A percentile compares a stretch with the other conserved stretches of the same genome.
Evolutionary conservation across 1,140 invertebrate species (phyloP).

Genomic region (Listronotus bonariensis): DNA sequence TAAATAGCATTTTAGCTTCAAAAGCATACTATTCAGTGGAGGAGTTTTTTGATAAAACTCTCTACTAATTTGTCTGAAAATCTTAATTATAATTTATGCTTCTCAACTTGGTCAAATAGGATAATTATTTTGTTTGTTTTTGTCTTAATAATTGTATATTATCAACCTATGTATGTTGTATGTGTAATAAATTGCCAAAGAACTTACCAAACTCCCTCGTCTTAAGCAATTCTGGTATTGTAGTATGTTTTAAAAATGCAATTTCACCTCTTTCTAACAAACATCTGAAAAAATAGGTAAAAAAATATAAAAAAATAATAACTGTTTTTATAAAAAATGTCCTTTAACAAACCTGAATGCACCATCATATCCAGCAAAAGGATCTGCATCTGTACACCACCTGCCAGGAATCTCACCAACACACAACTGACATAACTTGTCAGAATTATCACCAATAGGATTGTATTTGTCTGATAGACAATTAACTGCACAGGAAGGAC

Average conservation of each 20-base stretch:
- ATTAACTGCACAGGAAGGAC: conserved; percentile 90
- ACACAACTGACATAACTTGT: conserved; percentile 84
- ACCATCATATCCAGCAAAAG: conserved; percentile 88
- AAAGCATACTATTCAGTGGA: too few relatives aligned
- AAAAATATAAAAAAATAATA: not conserved
- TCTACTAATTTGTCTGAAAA: too few relatives aligned
- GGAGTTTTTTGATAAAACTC: too few relatives aligned
- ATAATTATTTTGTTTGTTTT: too few relatives aligned
- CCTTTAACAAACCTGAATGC: conserved; percentile 64
- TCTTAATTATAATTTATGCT: too few relatives aligned
- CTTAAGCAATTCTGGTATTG: conserved; percentile 72
- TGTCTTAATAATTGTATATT: too few relatives aligned
- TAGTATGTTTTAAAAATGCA: conserved; percentile 90
- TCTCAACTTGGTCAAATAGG: too few relatives aligned
- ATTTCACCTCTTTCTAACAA: conserved; percentile 86
- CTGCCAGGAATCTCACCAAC: conserved; percentile 74
- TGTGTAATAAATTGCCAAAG: too few relatives aligned
- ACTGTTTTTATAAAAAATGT: too few relatives aligned
- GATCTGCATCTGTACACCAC: conserved; percentile 85
- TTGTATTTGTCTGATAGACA: conserved; percentile 91
- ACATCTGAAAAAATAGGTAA: conserved; percentile 62
- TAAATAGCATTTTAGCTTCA: too few relatives aligned
- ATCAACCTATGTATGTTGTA: too few relatives aligned
- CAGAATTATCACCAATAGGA: conserved; percentile 83
- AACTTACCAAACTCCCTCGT: conserved; percentile 60